Conservation (phyloP, 2,888 invertebrate genomes). For the Hypomecis punctinalis region DNA sequence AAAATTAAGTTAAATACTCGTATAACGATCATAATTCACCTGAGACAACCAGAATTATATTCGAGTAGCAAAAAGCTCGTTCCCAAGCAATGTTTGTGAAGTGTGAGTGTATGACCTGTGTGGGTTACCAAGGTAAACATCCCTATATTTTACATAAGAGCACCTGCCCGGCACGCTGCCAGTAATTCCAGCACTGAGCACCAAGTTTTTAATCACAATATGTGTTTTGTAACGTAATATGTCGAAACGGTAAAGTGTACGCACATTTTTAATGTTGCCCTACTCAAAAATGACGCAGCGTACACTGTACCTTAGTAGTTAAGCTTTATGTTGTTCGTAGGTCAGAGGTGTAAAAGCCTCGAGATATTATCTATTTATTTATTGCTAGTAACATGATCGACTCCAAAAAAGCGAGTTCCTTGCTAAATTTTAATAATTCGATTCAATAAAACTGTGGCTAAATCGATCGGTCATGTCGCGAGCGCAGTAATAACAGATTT, state of each 20-base stretch:
- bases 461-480: slow-evolving; percentile 54
- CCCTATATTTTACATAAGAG: slow-evolving; percentile 81
- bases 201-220: slow-evolving; percentile 83
- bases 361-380: slow-evolving; percentile 52
- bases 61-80: slow-evolving; percentile 45
- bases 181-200: slow-evolving; percentile 83
- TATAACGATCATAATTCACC: no score
- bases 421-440: not conserved
- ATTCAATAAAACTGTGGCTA: no score
- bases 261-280: slow-evolving; percentile 46
- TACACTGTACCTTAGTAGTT: slow-evolving; percentile 76
- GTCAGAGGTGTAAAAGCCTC: slow-evolving; percentile 69
- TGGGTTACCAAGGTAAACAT: slow-evolving; percentile 75
- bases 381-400: slow-evolving; percentile 50
- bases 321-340: slow-evolving; percentile 83
- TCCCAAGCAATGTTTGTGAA: slow-evolving; percentile 57
- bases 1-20: no score
- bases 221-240: slow-evolving; percentile 83
- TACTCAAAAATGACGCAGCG: slow-evolving; percentile 48
- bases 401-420: slow-evolving; percentile 1
- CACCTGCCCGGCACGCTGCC: slow-evolving; percentile 85
- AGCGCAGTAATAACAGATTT: slow-evolving; percentile 65
- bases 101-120: slow-evolving; percentile 67
- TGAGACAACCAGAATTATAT: no score
- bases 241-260: slow-evolving; percentile 80